phyloP scores from a whole-genome alignment of 1,140 invertebrate species.

The Hycleus phaleratus region DNA sequence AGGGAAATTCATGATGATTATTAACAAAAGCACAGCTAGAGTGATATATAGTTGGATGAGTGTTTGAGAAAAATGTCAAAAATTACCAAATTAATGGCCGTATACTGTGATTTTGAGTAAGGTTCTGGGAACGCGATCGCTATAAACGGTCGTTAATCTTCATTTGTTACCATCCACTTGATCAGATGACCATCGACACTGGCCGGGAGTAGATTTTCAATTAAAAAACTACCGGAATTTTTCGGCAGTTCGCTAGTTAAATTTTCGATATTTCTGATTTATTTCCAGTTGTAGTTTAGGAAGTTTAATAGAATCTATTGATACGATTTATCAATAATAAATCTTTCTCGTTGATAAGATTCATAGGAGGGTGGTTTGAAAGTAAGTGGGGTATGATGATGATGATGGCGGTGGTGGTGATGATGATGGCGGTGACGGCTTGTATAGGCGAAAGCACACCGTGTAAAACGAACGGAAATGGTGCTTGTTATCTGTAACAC shows the following conservation, averaged over 20 bases:
- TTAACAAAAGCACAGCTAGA: conserved; percentile 3
- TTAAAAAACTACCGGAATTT: too few relatives aligned
- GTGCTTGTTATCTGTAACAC: conserved; percentile 26
- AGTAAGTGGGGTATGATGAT: too few relatives aligned
- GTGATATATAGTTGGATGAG: not conserved
- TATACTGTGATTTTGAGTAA: not conserved
- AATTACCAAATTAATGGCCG: conserved; percentile 3
- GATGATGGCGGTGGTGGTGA: too few relatives aligned
- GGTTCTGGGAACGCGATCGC: not conserved
- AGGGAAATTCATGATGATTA: too few relatives aligned
- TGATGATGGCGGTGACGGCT: too few relatives aligned
- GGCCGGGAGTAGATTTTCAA: too few relatives aligned
- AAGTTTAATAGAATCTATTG: not conserved
- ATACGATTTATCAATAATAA: too few relatives aligned
- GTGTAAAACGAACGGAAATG: conserved; percentile 26
- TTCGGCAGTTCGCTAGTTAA: too few relatives aligned
- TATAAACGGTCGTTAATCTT: conserved; percentile 3
- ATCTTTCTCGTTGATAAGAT: not conserved
- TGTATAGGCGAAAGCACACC: too few relatives aligned
- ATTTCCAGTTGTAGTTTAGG: too few relatives aligned
- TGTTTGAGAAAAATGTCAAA: conserved; percentile 1
- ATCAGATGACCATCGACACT: too few relatives aligned
- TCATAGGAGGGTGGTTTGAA: not conserved
- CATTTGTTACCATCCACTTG: conserved; percentile 6
- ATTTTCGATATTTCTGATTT: too few relatives aligned